Conservation (phyloP, 2,888 invertebrate species). For the Caenorhabditis panamensis region DNA sequence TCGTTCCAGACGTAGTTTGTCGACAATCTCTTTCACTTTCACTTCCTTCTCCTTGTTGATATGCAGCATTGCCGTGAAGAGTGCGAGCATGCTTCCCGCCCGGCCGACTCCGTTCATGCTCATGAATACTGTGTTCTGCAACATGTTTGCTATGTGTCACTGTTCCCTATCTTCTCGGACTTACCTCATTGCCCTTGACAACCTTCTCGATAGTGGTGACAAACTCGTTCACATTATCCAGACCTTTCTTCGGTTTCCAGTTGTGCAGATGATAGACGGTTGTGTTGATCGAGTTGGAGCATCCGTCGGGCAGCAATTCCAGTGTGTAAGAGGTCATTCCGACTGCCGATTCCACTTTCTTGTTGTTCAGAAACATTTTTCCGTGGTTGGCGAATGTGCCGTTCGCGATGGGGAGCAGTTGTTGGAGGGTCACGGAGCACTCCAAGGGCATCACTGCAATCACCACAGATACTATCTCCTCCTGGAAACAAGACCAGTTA, state of each 20-base stretch:
- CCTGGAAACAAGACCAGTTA: too few relatives aligned
- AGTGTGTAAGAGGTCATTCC: conserved; percentile 30
- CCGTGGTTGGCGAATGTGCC: conserved; percentile 51
- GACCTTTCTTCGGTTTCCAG: conserved; percentile 33
- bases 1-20: conserved; percentile 24
- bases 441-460: conserved; percentile 23
- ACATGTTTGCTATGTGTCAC: not conserved
- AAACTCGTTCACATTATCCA: conserved; percentile 18
- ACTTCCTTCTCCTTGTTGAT: conserved; percentile 28
- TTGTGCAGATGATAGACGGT: conserved; percentile 37
- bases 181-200: conserved; percentile 27
- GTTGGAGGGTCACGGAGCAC: conserved; percentile 22
- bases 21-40: conserved; percentile 25
- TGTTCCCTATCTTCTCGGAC: too few relatives aligned
- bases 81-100: conserved; percentile 29
- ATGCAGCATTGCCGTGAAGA: conserved; percentile 32
- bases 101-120: conserved; percentile 39
- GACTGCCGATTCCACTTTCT: conserved; percentile 37
- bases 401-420: conserved; percentile 36
- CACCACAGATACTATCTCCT: conserved; percentile 8
- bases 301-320: conserved; percentile 60
- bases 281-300: conserved; percentile 45
- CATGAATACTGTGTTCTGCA: conserved; percentile 28
- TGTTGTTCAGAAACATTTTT: conserved; percentile 63
- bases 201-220: conserved; percentile 31